phyloP scores from a whole-genome alignment of 2,797 vertebrate species.

The Stomatorhinus walkeri region DNA sequence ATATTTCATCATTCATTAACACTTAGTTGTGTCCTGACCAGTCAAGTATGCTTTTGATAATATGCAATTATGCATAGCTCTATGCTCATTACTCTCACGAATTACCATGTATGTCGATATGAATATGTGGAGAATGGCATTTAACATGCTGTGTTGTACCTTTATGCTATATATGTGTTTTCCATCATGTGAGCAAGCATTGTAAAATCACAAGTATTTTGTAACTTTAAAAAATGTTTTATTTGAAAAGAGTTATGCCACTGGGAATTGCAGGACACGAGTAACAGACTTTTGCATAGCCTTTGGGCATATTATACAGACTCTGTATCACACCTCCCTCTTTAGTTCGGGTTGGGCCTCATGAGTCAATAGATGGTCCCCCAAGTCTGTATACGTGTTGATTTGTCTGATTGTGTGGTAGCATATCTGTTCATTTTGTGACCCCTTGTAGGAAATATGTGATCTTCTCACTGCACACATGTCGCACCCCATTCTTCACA shows the following conservation, averaged over 20 bases:
- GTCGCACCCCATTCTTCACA: not conserved
- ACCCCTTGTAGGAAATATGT: not conserved
- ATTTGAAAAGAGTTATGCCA: not conserved
- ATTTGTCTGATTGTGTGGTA: not conserved
- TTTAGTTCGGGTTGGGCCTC: not conserved
- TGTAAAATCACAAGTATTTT: not conserved
- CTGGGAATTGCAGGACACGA: not conserved
- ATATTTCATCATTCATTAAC: conserved; percentile 70
- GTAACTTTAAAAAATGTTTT: not conserved
- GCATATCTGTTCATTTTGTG: not conserved
- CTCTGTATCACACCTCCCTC: not conserved
- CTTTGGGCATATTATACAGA: not conserved
- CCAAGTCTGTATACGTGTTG: not conserved
- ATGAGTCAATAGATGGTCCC: not conserved
- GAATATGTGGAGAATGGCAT: conserved; percentile 20
- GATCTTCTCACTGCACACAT: not conserved
- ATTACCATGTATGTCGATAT: conserved; percentile 49
- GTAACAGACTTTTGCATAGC: not conserved
- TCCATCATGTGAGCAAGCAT: not conserved
- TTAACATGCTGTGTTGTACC: not conserved
- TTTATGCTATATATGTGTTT: not conserved
- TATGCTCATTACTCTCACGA: conserved; percentile 77
- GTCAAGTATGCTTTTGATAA: conserved; percentile 81
- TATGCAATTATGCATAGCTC: conserved; percentile 87
- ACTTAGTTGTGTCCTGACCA: conserved; percentile 94